Percentiles rank a stretch among this genome's conserved stretches.
phyloP scores from a whole-genome alignment of 2,797 vertebrate species.

The Phataginus tetradactyla region DNA sequence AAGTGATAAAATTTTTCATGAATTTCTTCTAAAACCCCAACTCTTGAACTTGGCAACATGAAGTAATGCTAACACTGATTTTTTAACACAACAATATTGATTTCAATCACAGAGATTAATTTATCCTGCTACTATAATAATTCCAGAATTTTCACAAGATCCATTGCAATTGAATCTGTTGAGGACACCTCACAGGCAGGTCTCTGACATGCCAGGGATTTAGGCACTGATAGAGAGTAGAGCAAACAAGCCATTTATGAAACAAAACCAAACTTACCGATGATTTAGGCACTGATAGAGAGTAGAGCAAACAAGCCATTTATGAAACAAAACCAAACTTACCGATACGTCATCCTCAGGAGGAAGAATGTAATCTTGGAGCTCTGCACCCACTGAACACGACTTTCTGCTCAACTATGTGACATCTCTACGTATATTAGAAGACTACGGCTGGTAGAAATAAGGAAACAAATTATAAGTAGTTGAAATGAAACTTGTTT shows the following conservation, averaged over 20 bases:
- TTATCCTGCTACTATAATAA: not conserved
- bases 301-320: not conserved
- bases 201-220: not conserved
- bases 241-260: not conserved
- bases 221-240: not conserved
- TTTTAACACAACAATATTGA: not conserved
- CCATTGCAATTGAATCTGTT: not conserved
- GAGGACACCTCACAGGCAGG: not conserved
- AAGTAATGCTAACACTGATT: not conserved
- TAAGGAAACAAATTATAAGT: conserved; percentile 70
- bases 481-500: conserved; percentile 73
- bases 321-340: conserved; percentile 64
- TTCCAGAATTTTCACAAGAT: not conserved
- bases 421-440: conserved; percentile 58
- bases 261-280: conserved; percentile 73
- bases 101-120: conserved; percentile 26
- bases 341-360: conserved; percentile 68
- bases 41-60: conserved; percentile 1
- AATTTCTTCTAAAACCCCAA: conserved; percentile 30
- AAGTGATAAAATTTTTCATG: not conserved
- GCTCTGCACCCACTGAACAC: not conserved
- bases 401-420: conserved; percentile 35
- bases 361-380: not conserved
- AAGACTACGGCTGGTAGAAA: conserved; percentile 51
- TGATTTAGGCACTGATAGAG: not conserved